Conservation (phyloP, 2,888 invertebrate species). For the Pyralis farinalis region DNA sequence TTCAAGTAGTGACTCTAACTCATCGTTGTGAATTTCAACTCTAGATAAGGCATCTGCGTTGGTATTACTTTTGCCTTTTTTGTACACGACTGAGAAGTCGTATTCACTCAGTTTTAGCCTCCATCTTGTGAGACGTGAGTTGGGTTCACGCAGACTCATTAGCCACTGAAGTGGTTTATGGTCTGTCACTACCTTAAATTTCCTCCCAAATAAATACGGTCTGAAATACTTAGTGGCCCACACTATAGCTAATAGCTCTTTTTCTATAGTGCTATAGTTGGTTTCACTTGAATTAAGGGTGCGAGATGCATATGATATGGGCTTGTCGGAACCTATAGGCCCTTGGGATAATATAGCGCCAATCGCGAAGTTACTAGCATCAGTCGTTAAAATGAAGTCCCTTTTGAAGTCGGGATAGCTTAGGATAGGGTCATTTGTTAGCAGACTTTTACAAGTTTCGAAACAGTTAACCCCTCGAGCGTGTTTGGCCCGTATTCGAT, state of each 20-base stretch:
- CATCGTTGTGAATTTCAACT: slow-evolving; percentile 13
- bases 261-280: slow-evolving; percentile 4
- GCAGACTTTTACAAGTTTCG: slow-evolving; percentile 17
- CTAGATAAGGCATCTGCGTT: slow-evolving; percentile 22
- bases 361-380: neutral
- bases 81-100: slow-evolving; percentile 19
- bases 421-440: slow-evolving; percentile 30
- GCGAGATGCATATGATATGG: slow-evolving; percentile 10
- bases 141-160: slow-evolving; percentile 15
- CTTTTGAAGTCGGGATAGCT: slow-evolving; percentile 13
- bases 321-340: slow-evolving; percentile 17
- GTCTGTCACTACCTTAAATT: neutral
- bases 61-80: slow-evolving; percentile 17
- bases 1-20: no score
- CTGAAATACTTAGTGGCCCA: slow-evolving; percentile 20
- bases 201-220: neutral
- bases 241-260: slow-evolving; percentile 10
- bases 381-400: neutral
- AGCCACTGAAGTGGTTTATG: neutral
- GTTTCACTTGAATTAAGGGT: slow-evolving; percentile 7
- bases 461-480: slow-evolving; percentile 2
- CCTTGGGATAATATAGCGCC: slow-evolving; percentile 19
- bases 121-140: slow-evolving; percentile 23
- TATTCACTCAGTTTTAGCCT: slow-evolving; percentile 23
- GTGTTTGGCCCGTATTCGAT: no score